Evolutionary conservation across 1,140 invertebrate genomes (phyloP).

Genomic region (Maconellicoccus hirsutus): DNA sequence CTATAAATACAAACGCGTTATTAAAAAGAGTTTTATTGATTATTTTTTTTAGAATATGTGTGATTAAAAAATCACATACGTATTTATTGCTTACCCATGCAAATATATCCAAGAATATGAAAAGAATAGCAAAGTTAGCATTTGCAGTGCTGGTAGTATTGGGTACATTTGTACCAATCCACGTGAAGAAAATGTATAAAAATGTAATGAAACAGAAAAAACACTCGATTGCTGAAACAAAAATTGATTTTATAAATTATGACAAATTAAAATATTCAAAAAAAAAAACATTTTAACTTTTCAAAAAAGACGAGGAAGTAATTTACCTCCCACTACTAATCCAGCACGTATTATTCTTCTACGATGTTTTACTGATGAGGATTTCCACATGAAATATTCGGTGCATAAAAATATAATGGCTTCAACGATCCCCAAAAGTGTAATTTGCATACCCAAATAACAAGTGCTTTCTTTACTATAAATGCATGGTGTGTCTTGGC

Average conservation of each 20-base stretch:
- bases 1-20: too few relatives aligned
- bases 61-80: neutral
- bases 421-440: slow-evolving; percentile 21
- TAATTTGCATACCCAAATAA: slow-evolving; percentile 23
- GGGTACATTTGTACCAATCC: slow-evolving; percentile 21
- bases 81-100: slow-evolving; percentile 21
- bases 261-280: neutral
- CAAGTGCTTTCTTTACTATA: slow-evolving; percentile 24
- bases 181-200: slow-evolving; percentile 20
- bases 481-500: slow-evolving; percentile 25
- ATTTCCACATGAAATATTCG: slow-evolving; percentile 26
- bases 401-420: slow-evolving; percentile 23
- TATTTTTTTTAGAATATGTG: too few relatives aligned
- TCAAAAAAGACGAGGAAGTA: neutral
- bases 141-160: slow-evolving; percentile 23
- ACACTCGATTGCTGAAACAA: slow-evolving; percentile 20
- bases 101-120: slow-evolving; percentile 23
- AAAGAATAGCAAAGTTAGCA: slow-evolving; percentile 24
- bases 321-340: slow-evolving; percentile 7
- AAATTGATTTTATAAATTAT: too few relatives aligned
- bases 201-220: slow-evolving; percentile 24
- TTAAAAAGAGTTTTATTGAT: too few relatives aligned
- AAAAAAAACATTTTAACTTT: neutral
- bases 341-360: slow-evolving; percentile 24
- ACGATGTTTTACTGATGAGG: slow-evolving; percentile 25